Percentiles rank a stretch among this genome's conserved stretches.
Evolutionary conservation across 2,113 vertebrate genomes (phyloP).

Genomic region (Spea bombifrons): DNA sequence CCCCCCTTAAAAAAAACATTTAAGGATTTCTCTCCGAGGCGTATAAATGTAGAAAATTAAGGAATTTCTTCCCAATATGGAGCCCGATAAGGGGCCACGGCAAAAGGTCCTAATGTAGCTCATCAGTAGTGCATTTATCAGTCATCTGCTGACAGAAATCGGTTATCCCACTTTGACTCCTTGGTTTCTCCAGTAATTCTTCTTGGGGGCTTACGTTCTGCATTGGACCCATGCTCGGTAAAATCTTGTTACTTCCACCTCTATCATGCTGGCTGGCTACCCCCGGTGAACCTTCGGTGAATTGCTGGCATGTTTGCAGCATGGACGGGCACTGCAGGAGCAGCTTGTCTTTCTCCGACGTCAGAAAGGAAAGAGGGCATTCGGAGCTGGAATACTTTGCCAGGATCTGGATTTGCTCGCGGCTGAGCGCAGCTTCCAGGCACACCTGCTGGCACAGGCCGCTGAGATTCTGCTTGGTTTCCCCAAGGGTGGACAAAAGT

Average conservation of each 20-base stretch:
- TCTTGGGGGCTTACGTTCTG: constrained; percentile 34
- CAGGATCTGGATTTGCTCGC: constrained; percentile 81
- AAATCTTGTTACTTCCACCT: neutral
- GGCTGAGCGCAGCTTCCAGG: constrained; percentile 73
- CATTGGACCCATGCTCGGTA: constrained; percentile 5
- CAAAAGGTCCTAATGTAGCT: constrained; percentile 50
- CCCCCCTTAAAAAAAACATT: neutral
- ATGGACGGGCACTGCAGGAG: constrained; percentile 51
- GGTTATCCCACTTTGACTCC: constrained; percentile 62
- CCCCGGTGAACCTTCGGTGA: constrained; percentile 54
- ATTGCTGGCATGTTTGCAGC: constrained; percentile 30
- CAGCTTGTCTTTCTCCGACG: constrained; percentile 64
- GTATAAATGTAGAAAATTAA: constrained; percentile 2
- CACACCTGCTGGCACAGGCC: constrained; percentile 82
- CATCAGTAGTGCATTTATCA: constrained; percentile 73
- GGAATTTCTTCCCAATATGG: constrained; percentile 19
- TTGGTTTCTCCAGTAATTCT: constrained; percentile 6
- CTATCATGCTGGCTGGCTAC: neutral
- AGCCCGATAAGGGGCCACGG: neutral
- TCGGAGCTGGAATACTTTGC: constrained; percentile 79
- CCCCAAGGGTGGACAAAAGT: constrained; percentile 80
- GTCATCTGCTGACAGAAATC: constrained; percentile 76
- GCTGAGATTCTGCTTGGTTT: constrained; percentile 82
- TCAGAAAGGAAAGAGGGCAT: constrained; percentile 73
- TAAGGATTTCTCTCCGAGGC: neutral